Conservation (phyloP, 2,888 invertebrate genomes). For the Heliconius erato region DNA sequence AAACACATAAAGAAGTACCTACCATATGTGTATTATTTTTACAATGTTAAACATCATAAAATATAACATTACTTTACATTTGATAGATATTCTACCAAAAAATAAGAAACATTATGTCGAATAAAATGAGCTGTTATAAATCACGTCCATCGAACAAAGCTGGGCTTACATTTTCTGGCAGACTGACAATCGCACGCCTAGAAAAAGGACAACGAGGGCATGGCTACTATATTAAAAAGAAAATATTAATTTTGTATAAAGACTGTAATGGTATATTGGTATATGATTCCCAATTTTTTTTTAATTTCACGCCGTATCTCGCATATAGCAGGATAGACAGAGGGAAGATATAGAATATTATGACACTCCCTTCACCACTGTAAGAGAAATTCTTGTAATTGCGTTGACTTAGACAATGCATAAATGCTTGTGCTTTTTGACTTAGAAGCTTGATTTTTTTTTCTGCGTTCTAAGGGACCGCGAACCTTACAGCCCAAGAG, state of each 20-base stretch:
- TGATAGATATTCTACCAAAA: neutral
- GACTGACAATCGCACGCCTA: neutral
- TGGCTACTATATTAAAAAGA: neutral
- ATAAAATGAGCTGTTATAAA: neutral
- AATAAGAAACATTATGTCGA: neutral
- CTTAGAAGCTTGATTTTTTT: too few relatives aligned
- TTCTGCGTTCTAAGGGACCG: too few relatives aligned
- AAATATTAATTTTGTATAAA: neutral
- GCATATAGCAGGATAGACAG: too few relatives aligned
- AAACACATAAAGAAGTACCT: too few relatives aligned
- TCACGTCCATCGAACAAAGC: neutral
- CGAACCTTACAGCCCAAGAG: too few relatives aligned
- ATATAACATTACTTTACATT: neutral
- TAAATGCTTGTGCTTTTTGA: too few relatives aligned
- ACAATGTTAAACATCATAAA: too few relatives aligned
- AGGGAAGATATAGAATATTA: neutral
- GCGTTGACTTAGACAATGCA: too few relatives aligned
- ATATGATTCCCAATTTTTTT: too few relatives aligned
- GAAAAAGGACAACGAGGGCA: neutral
- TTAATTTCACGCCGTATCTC: too few relatives aligned
- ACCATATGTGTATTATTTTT: too few relatives aligned
- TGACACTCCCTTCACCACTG: neutral
- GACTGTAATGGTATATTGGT: neutral
- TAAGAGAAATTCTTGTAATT: too few relatives aligned
- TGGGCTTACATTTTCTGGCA: slow-evolving; percentile 11